Evolutionary conservation across 2,113 vertebrate species (phyloP).

Genomic region (Urocitellus parryii): DNA sequence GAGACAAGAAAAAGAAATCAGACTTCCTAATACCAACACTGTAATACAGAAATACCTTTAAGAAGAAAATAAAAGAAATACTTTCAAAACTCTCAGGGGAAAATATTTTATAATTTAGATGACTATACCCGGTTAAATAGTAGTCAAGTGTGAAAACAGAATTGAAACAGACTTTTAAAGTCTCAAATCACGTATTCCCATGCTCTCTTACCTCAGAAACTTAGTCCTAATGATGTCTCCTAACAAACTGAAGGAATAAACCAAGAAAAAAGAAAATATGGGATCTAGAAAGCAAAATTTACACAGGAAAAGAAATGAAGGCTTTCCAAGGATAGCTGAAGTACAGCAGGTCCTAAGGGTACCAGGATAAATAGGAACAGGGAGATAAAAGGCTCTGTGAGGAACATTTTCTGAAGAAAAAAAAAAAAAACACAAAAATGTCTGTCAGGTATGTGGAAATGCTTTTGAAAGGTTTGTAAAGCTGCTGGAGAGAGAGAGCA

Average conservation of each 20-base stretch:
- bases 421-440: neutral
- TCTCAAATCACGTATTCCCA: conserved; percentile 20
- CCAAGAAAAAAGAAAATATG: neutral
- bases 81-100: neutral
- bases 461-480: conserved; percentile 1
- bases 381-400: neutral
- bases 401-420: neutral
- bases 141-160: neutral
- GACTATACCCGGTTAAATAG: neutral
- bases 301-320: neutral
- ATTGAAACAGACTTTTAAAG: conserved; percentile 34
- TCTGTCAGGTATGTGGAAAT: neutral
- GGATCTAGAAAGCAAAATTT: neutral
- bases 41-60: neutral
- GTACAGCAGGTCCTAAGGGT: neutral
- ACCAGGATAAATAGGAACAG: neutral
- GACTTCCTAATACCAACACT: neutral
- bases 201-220: conserved; percentile 15
- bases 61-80: conserved; percentile 10
- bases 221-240: neutral
- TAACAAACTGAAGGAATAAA: conserved; percentile 5
- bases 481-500: neutral
- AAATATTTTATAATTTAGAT: conserved; percentile 19
- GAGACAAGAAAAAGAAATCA: neutral
- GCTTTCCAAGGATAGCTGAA: neutral